A percentile compares a stretch with the other conserved stretches of the same genome.
Evolutionary conservation across 1,140 invertebrate genomes (phyloP).

Genomic region (Ectropis grisescens): DNA sequence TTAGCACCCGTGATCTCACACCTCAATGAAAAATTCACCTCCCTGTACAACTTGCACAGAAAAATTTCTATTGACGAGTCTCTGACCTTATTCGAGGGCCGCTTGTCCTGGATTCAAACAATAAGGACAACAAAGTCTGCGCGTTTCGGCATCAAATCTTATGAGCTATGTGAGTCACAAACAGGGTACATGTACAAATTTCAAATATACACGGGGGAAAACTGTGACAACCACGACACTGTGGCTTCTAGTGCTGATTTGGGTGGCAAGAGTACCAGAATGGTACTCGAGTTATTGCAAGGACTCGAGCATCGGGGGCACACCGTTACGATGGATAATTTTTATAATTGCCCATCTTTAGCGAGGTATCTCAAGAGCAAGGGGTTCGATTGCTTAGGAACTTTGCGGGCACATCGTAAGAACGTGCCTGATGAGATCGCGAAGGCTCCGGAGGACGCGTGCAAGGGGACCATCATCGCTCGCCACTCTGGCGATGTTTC

Average conservation of each 20-base stretch:
- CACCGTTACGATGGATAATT: slow-evolving; percentile 13
- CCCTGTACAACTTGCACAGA: slow-evolving; percentile 1
- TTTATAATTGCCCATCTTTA: slow-evolving; percentile 16
- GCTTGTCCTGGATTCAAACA: slow-evolving; percentile 5
- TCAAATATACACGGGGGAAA: slow-evolving; percentile 7
- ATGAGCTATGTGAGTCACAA: slow-evolving; percentile 11
- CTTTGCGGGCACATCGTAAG: slow-evolving; percentile 4
- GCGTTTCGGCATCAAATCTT: slow-evolving; percentile 12
- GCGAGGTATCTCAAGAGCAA: slow-evolving; percentile 7
- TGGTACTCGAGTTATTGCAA: slow-evolving; percentile 5
- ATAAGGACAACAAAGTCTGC: slow-evolving; percentile 7
- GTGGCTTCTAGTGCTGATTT: slow-evolving; percentile 1
- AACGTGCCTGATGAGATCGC: slow-evolving; percentile 6
- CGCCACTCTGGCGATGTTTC: slow-evolving; percentile 14
- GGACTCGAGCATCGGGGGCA: slow-evolving; percentile 2
- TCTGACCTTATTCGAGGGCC: slow-evolving; percentile 13
- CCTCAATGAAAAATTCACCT: slow-evolving; percentile 1
- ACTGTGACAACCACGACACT: not conserved
- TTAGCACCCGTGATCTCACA: slow-evolving; percentile 1
- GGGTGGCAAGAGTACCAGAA: slow-evolving; percentile 2
- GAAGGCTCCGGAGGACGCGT: slow-evolving; percentile 2
- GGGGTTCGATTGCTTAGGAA: slow-evolving; percentile 8
- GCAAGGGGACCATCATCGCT: slow-evolving; percentile 7
- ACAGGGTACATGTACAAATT: slow-evolving; percentile 11
- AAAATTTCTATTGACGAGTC: slow-evolving; percentile 11